These are phyloP conservation scores for Scaptomyza hsui DNA, from an alignment of 1,140 invertebrate species.

Conservation along the genomic window DNA sequence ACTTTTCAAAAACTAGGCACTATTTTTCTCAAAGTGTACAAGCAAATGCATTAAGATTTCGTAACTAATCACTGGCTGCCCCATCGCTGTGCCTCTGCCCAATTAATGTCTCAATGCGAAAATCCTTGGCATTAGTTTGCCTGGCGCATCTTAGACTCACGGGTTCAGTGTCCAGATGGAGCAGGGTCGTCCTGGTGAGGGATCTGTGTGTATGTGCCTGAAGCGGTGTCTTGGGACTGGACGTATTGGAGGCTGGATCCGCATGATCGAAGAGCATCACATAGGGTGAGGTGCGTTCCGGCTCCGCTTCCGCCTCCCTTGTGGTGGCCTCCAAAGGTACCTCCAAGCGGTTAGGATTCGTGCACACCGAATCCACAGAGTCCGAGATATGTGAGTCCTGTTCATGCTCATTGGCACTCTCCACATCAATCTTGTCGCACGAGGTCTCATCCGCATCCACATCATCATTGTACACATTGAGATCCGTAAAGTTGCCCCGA, in stretches of 20 bases:
- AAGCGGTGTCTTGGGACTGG: slow-evolving; percentile 58
- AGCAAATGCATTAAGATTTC: not conserved
- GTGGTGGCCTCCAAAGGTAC: slow-evolving; percentile 34
- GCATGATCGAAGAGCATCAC: slow-evolving; percentile 63
- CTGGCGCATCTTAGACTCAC: slow-evolving; percentile 51
- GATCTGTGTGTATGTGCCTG: slow-evolving; percentile 24
- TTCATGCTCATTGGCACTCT: slow-evolving; percentile 72
- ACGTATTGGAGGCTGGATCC: slow-evolving; percentile 56
- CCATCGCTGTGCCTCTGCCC: slow-evolving; percentile 63
- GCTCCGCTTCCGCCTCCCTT: slow-evolving; percentile 15
- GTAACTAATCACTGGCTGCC: slow-evolving; percentile 59
- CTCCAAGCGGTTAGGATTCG: slow-evolving; percentile 61
- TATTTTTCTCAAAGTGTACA: not conserved
- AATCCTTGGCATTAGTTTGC: slow-evolving; percentile 75
- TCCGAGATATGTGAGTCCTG: slow-evolving; percentile 82
- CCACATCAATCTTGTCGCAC: slow-evolving; percentile 82
- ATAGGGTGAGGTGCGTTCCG: slow-evolving; percentile 45
- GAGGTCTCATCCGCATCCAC: slow-evolving; percentile 71
- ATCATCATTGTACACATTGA: slow-evolving; percentile 63
- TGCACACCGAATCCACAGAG: slow-evolving; percentile 77
- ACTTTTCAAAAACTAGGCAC: not conserved
- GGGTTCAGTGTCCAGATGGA: slow-evolving; percentile 56
- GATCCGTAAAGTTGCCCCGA: slow-evolving; percentile 56
- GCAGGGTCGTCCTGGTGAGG: slow-evolving; percentile 37
- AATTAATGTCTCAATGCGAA: slow-evolving; percentile 83